Percentiles rank a stretch among this genome's conserved stretches.
These are phyloP conservation scores for Prionailurus viverrinus DNA, from an alignment of 2,113 vertebrate species.

Conservation along the genomic window DNA sequence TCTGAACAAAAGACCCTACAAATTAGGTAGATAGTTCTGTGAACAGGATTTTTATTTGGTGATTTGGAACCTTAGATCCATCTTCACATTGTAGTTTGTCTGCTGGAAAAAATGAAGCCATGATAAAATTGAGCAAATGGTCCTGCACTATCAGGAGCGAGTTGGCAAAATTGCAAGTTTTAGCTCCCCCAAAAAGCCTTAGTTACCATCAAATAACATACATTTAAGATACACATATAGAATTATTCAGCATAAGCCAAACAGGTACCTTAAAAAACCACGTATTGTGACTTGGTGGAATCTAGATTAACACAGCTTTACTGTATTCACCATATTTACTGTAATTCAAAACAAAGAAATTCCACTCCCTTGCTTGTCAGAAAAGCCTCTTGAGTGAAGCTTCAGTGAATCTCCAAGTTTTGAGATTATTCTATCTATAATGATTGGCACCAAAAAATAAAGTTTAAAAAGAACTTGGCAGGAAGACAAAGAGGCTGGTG, in stretches of 20 bases:
- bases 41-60: background rate
- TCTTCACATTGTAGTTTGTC: background rate
- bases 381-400: background rate
- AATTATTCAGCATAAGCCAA: background rate
- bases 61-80: background rate
- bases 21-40: background rate
- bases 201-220: background rate
- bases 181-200: background rate
- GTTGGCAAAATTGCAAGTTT: background rate
- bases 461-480: background rate
- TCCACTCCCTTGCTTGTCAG: background rate
- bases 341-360: background rate
- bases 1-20: background rate
- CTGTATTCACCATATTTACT: background rate
- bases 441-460: background rate
- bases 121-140: background rate
- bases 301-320: background rate
- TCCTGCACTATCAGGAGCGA: background rate
- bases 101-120: background rate
- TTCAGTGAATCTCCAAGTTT: background rate
- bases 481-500: background rate
- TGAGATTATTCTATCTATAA: background rate
- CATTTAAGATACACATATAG: background rate
- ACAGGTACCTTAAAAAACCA: background rate
- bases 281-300: background rate